Conservation (phyloP, 2,797 vertebrate genomes). For the Diceros bicornis region DNA sequence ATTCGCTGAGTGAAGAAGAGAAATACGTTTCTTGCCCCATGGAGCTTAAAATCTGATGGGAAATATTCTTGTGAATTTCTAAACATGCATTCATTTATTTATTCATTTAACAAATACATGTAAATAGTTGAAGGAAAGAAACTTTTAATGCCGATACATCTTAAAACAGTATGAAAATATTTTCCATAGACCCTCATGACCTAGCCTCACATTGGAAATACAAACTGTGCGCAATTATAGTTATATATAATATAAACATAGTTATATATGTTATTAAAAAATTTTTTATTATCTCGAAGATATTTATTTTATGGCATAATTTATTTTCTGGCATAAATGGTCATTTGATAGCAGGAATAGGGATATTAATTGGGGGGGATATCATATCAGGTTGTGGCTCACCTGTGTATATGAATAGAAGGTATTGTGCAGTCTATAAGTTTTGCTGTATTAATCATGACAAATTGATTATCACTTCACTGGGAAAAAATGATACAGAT, state of each 20-base stretch:
- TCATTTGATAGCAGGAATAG: neutral
- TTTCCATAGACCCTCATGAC: neutral
- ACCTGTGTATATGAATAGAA: neutral
- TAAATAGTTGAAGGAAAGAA: neutral
- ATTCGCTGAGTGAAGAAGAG: neutral
- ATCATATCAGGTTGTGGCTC: neutral
- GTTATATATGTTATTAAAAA: neutral
- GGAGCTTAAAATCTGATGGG: neutral
- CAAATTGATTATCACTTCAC: neutral
- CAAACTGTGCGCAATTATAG: neutral
- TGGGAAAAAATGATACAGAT: neutral
- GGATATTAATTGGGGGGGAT: neutral
- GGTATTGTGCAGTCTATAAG: neutral
- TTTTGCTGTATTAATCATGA: neutral
- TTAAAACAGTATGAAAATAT: neutral
- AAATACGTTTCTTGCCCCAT: neutral
- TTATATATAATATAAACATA: neutral
- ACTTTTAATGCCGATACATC: neutral
- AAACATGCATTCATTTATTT: neutral
- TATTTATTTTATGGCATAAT: neutral
- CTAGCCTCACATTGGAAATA: neutral
- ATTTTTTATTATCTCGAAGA: neutral
- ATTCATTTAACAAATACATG: neutral
- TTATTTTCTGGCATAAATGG: neutral
- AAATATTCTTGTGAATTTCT: neutral